Base-by-base conservation (phyloP, 1,140 invertebrate genomes). In the Orchestia grillus region DNA sequence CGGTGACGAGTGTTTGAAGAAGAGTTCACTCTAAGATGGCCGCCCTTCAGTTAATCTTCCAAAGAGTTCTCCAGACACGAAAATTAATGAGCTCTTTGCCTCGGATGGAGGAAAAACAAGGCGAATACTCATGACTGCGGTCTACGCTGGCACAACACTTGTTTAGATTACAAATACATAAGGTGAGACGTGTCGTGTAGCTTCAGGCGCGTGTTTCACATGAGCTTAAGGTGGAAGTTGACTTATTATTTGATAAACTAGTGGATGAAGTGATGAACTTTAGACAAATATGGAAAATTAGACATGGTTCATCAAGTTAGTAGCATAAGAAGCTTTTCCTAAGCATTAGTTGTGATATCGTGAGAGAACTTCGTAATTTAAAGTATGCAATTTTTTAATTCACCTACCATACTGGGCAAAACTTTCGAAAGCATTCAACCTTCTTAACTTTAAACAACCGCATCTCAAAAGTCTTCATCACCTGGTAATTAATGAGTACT, bases 61-160 rank as follows among this genome's bases (percentile, higher is more conserved):
- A 90, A 90, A 90, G 88, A 90, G 88, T 41, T 90, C 43, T 90
- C 88, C 43, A 90, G 88, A 90, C 88, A 90, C 88, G 88, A 11
- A 90, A 90, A 90, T 44, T 90, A 90, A 90, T 90, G 88, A 90
- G 88, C 88, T 44, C n/a, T 42, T 44, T 90, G 88, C 88, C 88
- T 90, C 43, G 62, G 36, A 77, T 77, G 28, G 11, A 23, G 62
- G 62, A 77, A 77, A 77, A 77, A 77, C 62, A 77, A 77, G 28
- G 62, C 28, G 62, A 77, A 77, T 77, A 28, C 28, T 77, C 62
- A 77, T 77, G 62, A 77, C 62, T 77, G 62, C 11, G 62, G 62
- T 77, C 62, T 15, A 36, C 36, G 62, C 62, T 36, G 62, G 62
- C 62, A 77, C 62, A 8, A 36, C 36, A 36, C 28, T 77, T 77